Percentiles rank a stretch among this genome's conserved stretches.
phyloP scores from a whole-genome alignment of 1,140 invertebrate genomes.

The Metaphire vulgaris region DNA sequence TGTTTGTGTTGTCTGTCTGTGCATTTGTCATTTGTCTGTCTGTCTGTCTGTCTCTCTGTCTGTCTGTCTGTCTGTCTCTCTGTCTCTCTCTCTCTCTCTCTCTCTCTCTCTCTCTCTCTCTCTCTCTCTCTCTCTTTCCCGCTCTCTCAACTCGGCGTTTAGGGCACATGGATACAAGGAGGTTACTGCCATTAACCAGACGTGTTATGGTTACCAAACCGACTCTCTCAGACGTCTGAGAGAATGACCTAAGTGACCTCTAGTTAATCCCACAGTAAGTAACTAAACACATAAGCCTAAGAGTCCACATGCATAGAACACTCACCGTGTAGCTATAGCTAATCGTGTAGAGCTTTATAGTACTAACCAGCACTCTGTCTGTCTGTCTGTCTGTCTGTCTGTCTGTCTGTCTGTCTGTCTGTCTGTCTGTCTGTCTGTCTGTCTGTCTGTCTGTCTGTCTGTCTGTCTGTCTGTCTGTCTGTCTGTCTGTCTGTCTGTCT shows the following conservation, averaged over 20 bases:
- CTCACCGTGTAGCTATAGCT: too few species aligned
- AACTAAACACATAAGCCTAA: too few species aligned
- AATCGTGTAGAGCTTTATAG: too few species aligned
- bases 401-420: slow-evolving; percentile 5
- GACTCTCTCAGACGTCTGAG: background rate
- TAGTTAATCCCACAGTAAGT: too few species aligned
- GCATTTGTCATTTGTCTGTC: background rate
- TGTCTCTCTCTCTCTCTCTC: background rate
- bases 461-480: background rate
- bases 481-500: background rate
- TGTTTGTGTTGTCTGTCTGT: background rate
- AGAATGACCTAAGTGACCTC: background rate
- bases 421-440: slow-evolving; percentile 1
- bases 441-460: background rate
- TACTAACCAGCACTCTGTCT: slow-evolving; percentile 11
- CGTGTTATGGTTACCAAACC: too few species aligned
- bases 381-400: slow-evolving; percentile 18
- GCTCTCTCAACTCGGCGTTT: too few species aligned
- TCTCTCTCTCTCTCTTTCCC: too few species aligned
- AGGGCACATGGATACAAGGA: too few species aligned
- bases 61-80: background rate
- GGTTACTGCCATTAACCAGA: too few species aligned
- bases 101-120: background rate
- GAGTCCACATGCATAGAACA: too few species aligned
- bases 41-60: background rate